These are phyloP conservation scores for Dynastes maya DNA, from an alignment of 2,888 invertebrate genomes.

Conservation along the genomic window DNA sequence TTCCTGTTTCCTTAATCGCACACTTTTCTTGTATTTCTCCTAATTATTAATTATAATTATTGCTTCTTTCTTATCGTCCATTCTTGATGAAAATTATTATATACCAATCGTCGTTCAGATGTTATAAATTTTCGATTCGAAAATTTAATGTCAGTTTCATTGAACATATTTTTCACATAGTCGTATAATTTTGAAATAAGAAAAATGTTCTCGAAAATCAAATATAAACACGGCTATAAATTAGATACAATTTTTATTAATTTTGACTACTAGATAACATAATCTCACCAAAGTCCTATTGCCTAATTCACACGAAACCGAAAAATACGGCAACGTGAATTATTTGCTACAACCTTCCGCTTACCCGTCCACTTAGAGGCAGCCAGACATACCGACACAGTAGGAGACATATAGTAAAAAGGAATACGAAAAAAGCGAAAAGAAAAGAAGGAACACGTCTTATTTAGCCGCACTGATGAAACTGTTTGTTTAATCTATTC, in stretches of 20 bases:
- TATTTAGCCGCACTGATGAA: slow-evolving; percentile 45
- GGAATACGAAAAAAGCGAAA: slow-evolving; percentile 10
- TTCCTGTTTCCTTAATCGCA: no score
- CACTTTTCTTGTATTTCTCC: no score
- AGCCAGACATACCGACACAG: slow-evolving; percentile 9
- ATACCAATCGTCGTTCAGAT: no score
- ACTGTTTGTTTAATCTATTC: slow-evolving; percentile 47
- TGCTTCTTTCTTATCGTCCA: no score
- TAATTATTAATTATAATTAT: no score
- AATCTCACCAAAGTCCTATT: slow-evolving; percentile 17
- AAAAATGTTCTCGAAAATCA: neutral
- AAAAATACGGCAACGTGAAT: slow-evolving; percentile 35
- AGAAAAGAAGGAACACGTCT: slow-evolving; percentile 41
- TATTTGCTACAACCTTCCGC: slow-evolving; percentile 29
- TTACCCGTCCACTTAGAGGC: neutral
- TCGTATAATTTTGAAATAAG: no score
- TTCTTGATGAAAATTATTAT: no score
- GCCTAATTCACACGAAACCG: slow-evolving; percentile 30
- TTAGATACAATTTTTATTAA: slow-evolving; percentile 27
- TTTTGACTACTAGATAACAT: slow-evolving; percentile 21
- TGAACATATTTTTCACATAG: no score
- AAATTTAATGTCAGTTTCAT: no score
- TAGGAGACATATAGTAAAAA: slow-evolving; percentile 15
- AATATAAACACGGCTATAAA: slow-evolving; percentile 12
- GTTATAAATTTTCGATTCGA: no score